Evolutionary conservation across 2,113 vertebrate species (phyloP).

Genomic region (Spermophilus dauricus): DNA sequence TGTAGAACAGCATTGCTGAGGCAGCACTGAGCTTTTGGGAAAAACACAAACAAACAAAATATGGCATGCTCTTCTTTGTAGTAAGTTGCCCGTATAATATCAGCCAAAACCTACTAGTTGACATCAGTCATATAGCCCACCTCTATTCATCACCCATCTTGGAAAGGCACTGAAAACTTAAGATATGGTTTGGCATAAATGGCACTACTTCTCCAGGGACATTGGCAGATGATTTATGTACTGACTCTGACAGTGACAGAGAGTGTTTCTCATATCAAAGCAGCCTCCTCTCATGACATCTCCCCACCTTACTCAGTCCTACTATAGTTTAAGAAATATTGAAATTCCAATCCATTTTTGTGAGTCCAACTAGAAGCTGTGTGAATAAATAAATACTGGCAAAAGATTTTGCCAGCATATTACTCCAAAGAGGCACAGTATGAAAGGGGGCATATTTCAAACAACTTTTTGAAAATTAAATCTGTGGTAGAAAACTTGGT

Average conservation of each 20-base stretch:
- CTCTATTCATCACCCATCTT: background rate
- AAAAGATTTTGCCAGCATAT: background rate
- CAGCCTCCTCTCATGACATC: background rate
- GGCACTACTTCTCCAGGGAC: background rate
- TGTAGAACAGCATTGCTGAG: background rate
- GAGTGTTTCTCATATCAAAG: background rate
- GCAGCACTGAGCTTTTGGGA: background rate
- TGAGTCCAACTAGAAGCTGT: conserved; percentile 10
- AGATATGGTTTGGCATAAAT: conserved; percentile 12
- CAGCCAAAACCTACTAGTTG: background rate
- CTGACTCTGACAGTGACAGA: conserved; percentile 38
- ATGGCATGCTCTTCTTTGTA: background rate
- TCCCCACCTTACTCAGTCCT: background rate
- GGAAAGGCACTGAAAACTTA: conserved; percentile 54
- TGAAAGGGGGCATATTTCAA: background rate
- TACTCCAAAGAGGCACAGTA: background rate
- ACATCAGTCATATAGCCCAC: background rate
- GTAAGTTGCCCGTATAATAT: background rate
- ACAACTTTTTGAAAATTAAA: background rate
- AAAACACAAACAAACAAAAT: background rate
- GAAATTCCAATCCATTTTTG: conserved; percentile 46
- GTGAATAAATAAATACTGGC: conserved; percentile 17
- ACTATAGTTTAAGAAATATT: conserved; percentile 28
- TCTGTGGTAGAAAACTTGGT: background rate
- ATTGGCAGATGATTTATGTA: conserved; percentile 33